Base-by-base conservation (phyloP, 1,140 invertebrate species). In the Temnothorax longispinosus region DNA sequence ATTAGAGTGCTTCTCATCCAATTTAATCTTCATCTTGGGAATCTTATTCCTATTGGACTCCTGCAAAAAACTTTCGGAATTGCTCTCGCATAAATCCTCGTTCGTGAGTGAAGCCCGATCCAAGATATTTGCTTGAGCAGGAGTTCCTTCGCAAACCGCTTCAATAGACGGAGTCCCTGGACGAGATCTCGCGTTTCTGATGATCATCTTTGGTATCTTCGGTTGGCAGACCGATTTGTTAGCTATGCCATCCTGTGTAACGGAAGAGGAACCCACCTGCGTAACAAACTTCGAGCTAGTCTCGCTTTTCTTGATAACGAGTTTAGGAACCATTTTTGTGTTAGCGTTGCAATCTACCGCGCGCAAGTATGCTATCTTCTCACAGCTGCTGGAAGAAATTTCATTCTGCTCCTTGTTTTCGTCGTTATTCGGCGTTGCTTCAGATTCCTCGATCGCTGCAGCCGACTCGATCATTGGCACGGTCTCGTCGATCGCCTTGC, bases 131-230 rank as follows among this genome's bases (percentile, higher is more conserved):
- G 8, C 52, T 50, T 88, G 81, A 44, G 13, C 21, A 35, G 74
- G 60, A 32, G 3, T 6, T 52, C 87, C 86, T 10, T 90, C 88
- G n/a, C 50, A 56, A 52, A 87, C 75, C 3, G 80, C 93, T 50
- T 95, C 93, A 32, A 94, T 88, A 1, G 92, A 93, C n/a, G 94
- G 95, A 0, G 94, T 95, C 18, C 88, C 88, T 2, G 95, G 94
- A 27, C 95, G 91, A 18, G 94, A 95, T 72, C 88, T 91, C 8
- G 91, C 92, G 35, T 95, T 95, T 52, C 94, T 90, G 64, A 95
- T 95, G 38, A 95, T 95, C 94, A 95, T 95, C 76, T 95, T 95
- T 85, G 95, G 95, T 91, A 95, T 95, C 85, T 95, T 95, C 35
- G 10, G 77, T 10, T 27, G 76, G 21, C 27, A 82, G 62, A 90